A percentile compares a stretch with the other conserved stretches of the same genome.
These are phyloP conservation scores for Agraylea sexmaculata DNA, from an alignment of 1,140 invertebrate genomes.

Conservation along the genomic window DNA sequence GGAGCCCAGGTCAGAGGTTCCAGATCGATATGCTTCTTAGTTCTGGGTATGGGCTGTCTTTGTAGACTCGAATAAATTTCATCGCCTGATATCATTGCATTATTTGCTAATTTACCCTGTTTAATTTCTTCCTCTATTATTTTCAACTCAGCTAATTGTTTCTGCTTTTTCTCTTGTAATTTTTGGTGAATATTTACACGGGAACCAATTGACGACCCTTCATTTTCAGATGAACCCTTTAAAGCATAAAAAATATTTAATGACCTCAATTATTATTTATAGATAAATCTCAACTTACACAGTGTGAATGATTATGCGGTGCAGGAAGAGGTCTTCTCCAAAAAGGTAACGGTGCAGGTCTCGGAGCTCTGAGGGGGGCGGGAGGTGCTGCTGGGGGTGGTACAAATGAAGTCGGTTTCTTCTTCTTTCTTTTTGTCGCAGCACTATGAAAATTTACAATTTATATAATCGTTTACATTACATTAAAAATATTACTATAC, in stretches of 20 bases:
- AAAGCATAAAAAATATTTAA: constrained; percentile 16
- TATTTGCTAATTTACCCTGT: constrained; percentile 58
- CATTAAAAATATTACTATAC: background rate
- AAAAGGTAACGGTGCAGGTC: constrained; percentile 52
- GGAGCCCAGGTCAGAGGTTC: constrained; percentile 27
- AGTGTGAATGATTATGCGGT: constrained; percentile 29
- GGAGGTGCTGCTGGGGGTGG: constrained; percentile 51
- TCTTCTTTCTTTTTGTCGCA: constrained; percentile 67
- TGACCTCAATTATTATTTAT: background rate
- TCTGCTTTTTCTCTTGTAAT: constrained; percentile 77
- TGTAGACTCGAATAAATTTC: constrained; percentile 42
- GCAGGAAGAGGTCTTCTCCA: constrained; percentile 63
- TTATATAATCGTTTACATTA: background rate
- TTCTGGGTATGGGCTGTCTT: constrained; percentile 43
- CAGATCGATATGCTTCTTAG: constrained; percentile 44
- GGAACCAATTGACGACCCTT: constrained; percentile 59
- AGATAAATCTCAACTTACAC: constrained; percentile 19
- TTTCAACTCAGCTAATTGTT: constrained; percentile 66
- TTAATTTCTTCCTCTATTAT: constrained; percentile 81
- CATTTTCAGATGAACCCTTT: constrained; percentile 58
- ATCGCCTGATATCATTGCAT: constrained; percentile 35
- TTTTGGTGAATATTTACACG: constrained; percentile 78
- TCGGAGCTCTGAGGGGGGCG: constrained; percentile 51
- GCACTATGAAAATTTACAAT: constrained; percentile 23
- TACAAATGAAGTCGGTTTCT: constrained; percentile 77